Conservation (phyloP, 2,888 invertebrate species). For the Schrankia costaestrigalis region DNA sequence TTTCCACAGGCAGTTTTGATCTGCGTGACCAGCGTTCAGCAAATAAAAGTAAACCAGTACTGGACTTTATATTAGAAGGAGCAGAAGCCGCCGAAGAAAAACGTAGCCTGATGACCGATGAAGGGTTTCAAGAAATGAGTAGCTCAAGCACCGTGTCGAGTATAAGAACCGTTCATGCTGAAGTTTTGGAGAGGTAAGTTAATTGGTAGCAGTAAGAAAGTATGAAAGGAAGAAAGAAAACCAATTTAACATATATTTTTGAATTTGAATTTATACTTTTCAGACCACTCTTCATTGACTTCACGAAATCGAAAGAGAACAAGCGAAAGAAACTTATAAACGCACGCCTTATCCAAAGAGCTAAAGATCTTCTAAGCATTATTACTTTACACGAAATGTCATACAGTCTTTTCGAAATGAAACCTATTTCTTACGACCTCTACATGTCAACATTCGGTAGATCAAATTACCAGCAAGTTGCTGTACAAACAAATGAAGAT, state of each 20-base stretch:
- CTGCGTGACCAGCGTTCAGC: constrained; percentile 58
- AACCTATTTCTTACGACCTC: constrained; percentile 71
- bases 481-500: constrained; percentile 71
- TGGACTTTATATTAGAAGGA: constrained; percentile 59
- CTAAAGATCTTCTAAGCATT: constrained; percentile 63
- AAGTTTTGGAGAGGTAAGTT: constrained; percentile 53
- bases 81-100: constrained; percentile 44
- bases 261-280: constrained; percentile 31
- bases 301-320: constrained; percentile 60
- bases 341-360: constrained; percentile 56
- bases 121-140: constrained; percentile 72
- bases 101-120: constrained; percentile 58
- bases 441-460: constrained; percentile 71
- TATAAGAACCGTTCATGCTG: constrained; percentile 50
- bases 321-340: constrained; percentile 49
- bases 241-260: too few species aligned
- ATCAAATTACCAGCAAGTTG: constrained; percentile 61
- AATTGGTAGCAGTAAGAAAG: too few species aligned
- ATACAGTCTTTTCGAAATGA: constrained; percentile 68
- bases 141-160: constrained; percentile 57
- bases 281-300: constrained; percentile 67
- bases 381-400: constrained; percentile 71
- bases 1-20: constrained; percentile 58
- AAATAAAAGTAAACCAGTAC: constrained; percentile 37
- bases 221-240: too few species aligned